Evolutionary conservation across 2,113 vertebrate genomes (phyloP).

Genomic region (Puffinus mauretanicus): DNA sequence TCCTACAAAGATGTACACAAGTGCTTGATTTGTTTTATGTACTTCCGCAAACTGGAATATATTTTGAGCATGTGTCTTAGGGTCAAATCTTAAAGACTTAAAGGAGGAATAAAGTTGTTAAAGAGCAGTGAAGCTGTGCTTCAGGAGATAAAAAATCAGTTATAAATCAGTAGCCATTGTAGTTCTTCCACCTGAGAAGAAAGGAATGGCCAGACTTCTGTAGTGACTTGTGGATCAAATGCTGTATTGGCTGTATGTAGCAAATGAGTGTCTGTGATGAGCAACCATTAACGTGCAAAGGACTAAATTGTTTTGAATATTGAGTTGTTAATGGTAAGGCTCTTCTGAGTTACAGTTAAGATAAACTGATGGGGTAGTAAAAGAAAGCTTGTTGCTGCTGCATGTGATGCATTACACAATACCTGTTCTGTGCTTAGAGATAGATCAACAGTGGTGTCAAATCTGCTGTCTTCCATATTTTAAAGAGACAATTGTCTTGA

Average conservation of each 20-base stretch:
- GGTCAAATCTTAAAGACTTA: background rate
- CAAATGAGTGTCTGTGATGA: background rate
- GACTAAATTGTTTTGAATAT: background rate
- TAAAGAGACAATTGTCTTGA: background rate
- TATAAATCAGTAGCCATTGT: background rate
- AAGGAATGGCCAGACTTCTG: background rate
- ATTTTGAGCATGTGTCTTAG: background rate
- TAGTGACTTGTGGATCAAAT: background rate
- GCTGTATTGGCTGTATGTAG: rapidly evolving
- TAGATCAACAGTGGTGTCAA: background rate
- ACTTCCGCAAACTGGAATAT: background rate
- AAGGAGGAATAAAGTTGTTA: background rate
- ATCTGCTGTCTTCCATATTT: background rate
- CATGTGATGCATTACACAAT: rapidly evolving
- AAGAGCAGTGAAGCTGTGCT: rapidly evolving
- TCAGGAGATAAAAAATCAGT: background rate
- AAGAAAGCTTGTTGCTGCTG: background rate
- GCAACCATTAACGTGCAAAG: background rate
- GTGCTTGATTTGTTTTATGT: background rate
- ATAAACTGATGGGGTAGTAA: background rate
- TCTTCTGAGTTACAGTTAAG: background rate
- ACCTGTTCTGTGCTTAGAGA: background rate
- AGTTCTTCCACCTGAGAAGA: background rate
- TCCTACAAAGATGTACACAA: background rate
- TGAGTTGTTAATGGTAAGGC: background rate